These are phyloP conservation scores for Sisyra terminalis DNA, from an alignment of 2,888 invertebrate genomes.

Conservation along the genomic window DNA sequence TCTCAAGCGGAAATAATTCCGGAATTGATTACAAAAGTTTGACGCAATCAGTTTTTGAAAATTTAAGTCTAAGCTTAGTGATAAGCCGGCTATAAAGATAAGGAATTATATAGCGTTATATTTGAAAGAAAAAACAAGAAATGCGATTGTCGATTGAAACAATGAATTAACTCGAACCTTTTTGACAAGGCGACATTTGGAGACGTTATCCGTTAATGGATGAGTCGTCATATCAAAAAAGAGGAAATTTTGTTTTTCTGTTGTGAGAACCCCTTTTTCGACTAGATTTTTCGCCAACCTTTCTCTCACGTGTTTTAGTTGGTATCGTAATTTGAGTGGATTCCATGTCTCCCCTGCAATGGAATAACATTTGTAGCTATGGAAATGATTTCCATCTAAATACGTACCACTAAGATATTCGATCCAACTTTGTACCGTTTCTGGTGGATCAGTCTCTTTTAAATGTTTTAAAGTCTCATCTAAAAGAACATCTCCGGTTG, in stretches of 20 bases:
- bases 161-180: conserved; percentile 39
- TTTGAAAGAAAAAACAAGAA: too few species aligned
- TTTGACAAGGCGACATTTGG: conserved; percentile 92
- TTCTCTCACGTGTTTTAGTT: conserved; percentile 96
- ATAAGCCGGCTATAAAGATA: too few species aligned
- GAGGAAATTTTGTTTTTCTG: conserved; percentile 98
- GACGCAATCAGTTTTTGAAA: too few species aligned
- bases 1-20: too few species aligned
- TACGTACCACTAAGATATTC: conserved; percentile 91
- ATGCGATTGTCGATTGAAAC: too few species aligned
- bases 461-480: conserved; percentile 93
- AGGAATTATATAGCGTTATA: too few species aligned
- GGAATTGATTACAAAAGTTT: too few species aligned
- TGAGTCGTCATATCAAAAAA: conserved; percentile 99
- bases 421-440: conserved; percentile 97
- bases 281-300: conserved; percentile 97
- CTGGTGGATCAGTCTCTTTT: conserved; percentile 94
- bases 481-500: conserved; percentile 92
- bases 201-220: conserved; percentile 87
- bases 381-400: too few species aligned
- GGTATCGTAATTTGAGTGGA: conserved; percentile 93
- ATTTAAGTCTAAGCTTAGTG: too few species aligned
- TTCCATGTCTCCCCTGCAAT: conserved; percentile 99
- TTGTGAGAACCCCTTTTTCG: conserved; percentile 97
- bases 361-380: too few species aligned